Evolutionary conservation across 2,888 invertebrate genomes (phyloP).

Genomic region (Plagodis pulveraria): DNA sequence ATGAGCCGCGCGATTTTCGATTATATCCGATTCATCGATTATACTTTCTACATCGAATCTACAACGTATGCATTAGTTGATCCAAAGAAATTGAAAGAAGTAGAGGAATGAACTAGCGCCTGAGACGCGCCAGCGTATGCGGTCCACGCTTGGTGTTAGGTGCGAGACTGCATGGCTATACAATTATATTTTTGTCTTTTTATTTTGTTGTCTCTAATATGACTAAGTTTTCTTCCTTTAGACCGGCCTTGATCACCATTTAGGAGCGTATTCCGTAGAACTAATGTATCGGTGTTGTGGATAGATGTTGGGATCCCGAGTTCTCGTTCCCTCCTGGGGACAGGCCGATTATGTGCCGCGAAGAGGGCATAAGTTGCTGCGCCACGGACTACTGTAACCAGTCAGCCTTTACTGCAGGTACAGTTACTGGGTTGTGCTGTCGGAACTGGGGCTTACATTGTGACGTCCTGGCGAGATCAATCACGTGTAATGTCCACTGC

Average conservation of each 20-base stretch:
- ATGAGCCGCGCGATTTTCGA: constrained; percentile 13
- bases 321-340: constrained; percentile 85
- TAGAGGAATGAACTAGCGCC: constrained; percentile 19
- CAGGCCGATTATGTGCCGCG: constrained; percentile 86
- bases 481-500: constrained; percentile 23
- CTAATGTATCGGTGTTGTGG: constrained; percentile 66
- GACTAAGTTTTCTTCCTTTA: constrained; percentile 67
- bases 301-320: constrained; percentile 87
- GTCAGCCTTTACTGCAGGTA: constrained; percentile 66
- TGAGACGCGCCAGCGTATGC: constrained; percentile 22
- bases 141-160: constrained; percentile 62
- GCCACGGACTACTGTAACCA: constrained; percentile 89
- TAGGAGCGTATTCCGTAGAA: constrained; percentile 42
- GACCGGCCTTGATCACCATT: constrained; percentile 80
- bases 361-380: constrained; percentile 86
- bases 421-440: constrained; percentile 68
- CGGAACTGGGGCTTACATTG: constrained; percentile 72
- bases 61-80: neutral
- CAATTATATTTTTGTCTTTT: constrained; percentile 51
- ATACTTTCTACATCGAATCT: neutral
- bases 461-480: constrained; percentile 68
- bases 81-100: neutral
- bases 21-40: neutral
- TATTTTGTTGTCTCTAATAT: constrained; percentile 63
- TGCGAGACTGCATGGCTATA: constrained; percentile 74